A percentile compares a stretch with the other conserved stretches of the same genome.
phyloP scores from a whole-genome alignment of 2,888 invertebrate species.

The Apeira syringaria region DNA sequence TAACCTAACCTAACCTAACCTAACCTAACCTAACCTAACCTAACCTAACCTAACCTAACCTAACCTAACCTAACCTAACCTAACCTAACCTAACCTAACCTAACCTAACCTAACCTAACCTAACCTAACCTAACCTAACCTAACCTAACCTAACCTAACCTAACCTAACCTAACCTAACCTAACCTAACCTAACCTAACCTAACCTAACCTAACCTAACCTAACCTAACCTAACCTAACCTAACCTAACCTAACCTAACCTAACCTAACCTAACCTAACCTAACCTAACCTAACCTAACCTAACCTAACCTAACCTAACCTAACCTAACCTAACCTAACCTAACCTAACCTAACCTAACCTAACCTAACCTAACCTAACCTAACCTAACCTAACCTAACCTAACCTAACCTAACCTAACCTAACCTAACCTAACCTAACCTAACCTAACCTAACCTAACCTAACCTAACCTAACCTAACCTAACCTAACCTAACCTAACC shows the following conservation, averaged over 20 bases:
- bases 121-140: conserved; percentile 1
- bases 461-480: conserved; percentile 1
- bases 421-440: conserved; percentile 25
- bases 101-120: conserved; percentile 1
- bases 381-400: conserved; percentile 2
- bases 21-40: conserved; percentile 23
- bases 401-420: conserved; percentile 25
- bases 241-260: conserved; percentile 1
- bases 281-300: conserved; percentile 1
- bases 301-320: conserved; percentile 1
- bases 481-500: conserved; percentile 1
- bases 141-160: conserved; percentile 1
- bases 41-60: conserved; percentile 1
- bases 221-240: conserved; percentile 1
- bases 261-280: conserved; percentile 1
- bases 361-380: conserved; percentile 2
- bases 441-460: conserved; percentile 1
- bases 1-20: conserved; percentile 28
- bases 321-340: conserved; percentile 2
- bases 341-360: conserved; percentile 5
- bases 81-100: conserved; percentile 1
- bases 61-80: conserved; percentile 1
- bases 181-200: conserved; percentile 1
- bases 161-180: conserved; percentile 1
- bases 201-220: conserved; percentile 1